Evolutionary conservation across 2,113 vertebrate species (phyloP), one percentile per base, ranked within the genome.

Genomic region (Lagopus leucura): DNA sequence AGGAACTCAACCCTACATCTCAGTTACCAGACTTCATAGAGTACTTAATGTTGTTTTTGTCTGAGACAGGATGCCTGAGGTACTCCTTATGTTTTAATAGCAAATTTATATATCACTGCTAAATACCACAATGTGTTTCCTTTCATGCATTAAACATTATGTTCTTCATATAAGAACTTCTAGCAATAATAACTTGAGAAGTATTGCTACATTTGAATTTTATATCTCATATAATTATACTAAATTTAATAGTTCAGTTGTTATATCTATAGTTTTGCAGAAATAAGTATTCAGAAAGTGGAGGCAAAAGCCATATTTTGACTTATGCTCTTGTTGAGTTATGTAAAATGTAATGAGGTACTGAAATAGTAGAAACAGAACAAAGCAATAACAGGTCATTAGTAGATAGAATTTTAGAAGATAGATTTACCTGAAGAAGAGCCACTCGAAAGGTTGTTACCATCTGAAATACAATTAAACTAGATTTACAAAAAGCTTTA

Each of bases 391-490:
- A 95, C 88, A 90, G 57, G 38, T 80, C 60, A 85, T 95, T 15
- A 72, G 55, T 45, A 94, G 81, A 86, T 52, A 87, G 93, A 91
- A 84, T 88, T 96, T 95, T 78, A 95, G 93, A 90, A 86, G 90
- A 82, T 48, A 79, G 92, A 94, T 97, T 97, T 97, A 97, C 97
- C 97, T 97, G 96, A 95, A 78, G 94, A 96, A 97, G 95, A 96
- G 92, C 95, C 96, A 95, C 96, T 97, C 2, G 97, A 97, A 95
- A 97, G 63, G 92, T 95, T 97, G 92, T 96, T 97, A 94, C 93
- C 95, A 97, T 97, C 96, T 97, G 96, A 97, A 97, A 97, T 93
- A 95, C 92, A 97, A 97, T 95, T 96, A 96, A 96, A 96, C 93
- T 96, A 91, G 79, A 93, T 95, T 96, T 95, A 96, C 89, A 93